phyloP scores from a whole-genome alignment of 2,113 vertebrate genomes.

The Grantiella picta region DNA sequence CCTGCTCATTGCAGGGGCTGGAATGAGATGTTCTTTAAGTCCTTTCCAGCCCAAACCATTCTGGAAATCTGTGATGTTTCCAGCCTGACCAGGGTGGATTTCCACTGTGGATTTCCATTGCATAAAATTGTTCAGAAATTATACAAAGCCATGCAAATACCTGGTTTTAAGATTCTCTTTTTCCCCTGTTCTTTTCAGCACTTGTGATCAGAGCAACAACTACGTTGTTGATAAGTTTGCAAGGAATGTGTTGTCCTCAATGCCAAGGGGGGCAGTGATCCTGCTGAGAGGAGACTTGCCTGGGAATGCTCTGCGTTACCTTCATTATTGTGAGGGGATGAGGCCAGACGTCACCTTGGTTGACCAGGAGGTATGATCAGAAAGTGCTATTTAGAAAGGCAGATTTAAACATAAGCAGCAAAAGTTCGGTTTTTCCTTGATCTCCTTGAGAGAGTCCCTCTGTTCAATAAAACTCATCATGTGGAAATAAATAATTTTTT shows the following conservation, averaged over 20 bases:
- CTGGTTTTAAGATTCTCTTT: not conserved
- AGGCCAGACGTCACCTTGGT: conserved; percentile 88
- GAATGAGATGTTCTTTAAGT: not conserved
- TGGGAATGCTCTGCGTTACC: conserved; percentile 91
- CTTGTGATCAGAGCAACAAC: conserved; percentile 89
- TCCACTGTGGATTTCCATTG: not conserved
- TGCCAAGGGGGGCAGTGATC: conserved; percentile 82
- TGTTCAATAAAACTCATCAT: not conserved
- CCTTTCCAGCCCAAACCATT: not conserved
- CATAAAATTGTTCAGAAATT: not conserved
- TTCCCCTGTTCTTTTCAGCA: conserved; percentile 61
- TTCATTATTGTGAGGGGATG: conserved; percentile 87
- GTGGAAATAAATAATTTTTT: not conserved
- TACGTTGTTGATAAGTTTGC: conserved; percentile 86
- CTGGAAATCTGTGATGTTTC: not conserved
- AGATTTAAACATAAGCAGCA: not conserved
- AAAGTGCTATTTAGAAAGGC: not conserved
- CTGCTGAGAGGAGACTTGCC: conserved; percentile 94
- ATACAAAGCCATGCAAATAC: not conserved
- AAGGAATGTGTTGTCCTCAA: conserved; percentile 84
- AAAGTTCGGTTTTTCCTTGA: not conserved
- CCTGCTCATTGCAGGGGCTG: not conserved
- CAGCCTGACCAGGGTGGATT: not conserved
- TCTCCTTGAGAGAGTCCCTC: not conserved
- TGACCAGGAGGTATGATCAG: conserved; percentile 89